phyloP scores from a whole-genome alignment of 2,113 vertebrate genomes.

The Pimephales promelas region DNA sequence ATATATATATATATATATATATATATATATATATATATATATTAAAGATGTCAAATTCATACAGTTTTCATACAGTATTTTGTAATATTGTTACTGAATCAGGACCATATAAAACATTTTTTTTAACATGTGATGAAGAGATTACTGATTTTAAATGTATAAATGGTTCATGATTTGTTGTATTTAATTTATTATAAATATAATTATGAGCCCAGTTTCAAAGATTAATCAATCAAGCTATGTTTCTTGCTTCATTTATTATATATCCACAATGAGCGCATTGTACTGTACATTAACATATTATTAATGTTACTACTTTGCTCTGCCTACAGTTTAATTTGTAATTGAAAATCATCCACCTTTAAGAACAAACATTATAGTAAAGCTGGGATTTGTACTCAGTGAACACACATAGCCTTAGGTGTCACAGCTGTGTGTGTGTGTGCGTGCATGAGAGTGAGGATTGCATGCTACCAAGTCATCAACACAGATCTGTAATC shows the following conservation, averaged over 20 bases:
- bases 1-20: no score
- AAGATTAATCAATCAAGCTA: not conserved
- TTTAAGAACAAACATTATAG: not conserved
- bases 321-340: not conserved
- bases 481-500: slow-evolving; percentile 69
- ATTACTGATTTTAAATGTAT: not conserved
- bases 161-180: not conserved
- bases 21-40: no score
- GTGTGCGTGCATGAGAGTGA: slow-evolving; percentile 6
- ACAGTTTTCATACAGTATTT: no score
- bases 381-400: not conserved
- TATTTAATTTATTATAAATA: not conserved
- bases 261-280: not conserved
- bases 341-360: not conserved
- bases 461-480: slow-evolving; percentile 67
- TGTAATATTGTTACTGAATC: no score
- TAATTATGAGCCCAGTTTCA: not conserved
- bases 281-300: not conserved
- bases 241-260: not conserved
- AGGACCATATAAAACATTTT: no score
- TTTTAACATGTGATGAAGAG: not conserved
- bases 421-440: slow-evolving; percentile 1
- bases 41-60: not conserved
- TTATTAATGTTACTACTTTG: not conserved
- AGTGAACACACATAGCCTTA: slow-evolving; percentile 19